Base-by-base conservation (phyloP, 2,888 invertebrate genomes). In the Clivina fossor region DNA sequence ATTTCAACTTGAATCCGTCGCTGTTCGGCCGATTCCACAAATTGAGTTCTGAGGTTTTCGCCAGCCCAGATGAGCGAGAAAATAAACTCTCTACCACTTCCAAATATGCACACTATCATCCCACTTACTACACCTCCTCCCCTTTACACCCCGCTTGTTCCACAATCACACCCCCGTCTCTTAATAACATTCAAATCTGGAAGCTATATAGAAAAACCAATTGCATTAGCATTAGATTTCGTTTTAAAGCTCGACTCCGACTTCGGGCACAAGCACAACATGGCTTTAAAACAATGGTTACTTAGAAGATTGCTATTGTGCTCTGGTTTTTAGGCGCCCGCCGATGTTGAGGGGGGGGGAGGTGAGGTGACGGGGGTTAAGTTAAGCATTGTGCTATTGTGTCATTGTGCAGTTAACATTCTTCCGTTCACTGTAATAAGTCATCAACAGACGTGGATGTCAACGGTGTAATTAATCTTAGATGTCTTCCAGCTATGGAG, bases 401-500 rank as follows among this genome's bases (percentile, higher is more conserved):
- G 60, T 60, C 60, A 60, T 60, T 58, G 59, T 58, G 49, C 63
- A 65, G 65, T 65, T 64, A 64, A 66, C 67, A 66, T 65, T 66
- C 68, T 65, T 65, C 60, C 61, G 61, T 61, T 60, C 44, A 59
- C 61, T 65, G 65, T 69, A 69, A 69, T 69, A 70, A 70, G 69
- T 70, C 69, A 71, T 71, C 69, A 69, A 66, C 67, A 67, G 66
- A 68, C 67, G 61, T n/a, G 66, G 67, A 66, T 68, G 71, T 69
- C 69, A 67, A 61, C 64, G 63, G 56, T 63, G 68, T 66, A 71
- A 72, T 72, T 72, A 72, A 72, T 72, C 72, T 71, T 71, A 63
- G 62, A 63, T 60, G 59, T 47, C 49, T 38, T 11, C 16, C 49
- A 49, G 24, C 18, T 11, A 9, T 19, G n/a, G n/a, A n/a, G n/a